Base-by-base conservation (phyloP, 2,888 invertebrate genomes). In the Drosophila quinaria region DNA sequence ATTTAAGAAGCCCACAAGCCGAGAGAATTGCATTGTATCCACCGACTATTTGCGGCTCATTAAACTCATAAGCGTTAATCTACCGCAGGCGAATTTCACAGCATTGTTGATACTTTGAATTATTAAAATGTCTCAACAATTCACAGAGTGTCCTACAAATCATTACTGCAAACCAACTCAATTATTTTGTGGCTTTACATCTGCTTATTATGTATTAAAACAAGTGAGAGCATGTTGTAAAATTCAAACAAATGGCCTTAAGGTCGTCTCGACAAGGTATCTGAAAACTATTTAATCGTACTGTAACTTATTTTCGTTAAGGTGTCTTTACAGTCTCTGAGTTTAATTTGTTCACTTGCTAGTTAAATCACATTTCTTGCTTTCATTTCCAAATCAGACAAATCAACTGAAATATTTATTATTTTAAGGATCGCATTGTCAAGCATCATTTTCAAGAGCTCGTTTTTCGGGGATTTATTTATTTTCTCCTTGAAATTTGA, bases 21-120 rank as follows among this genome's bases (percentile, higher is more conserved):
- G n/a, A 50, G 25, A 60, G 15, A 60, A 56, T 44, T n/a, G 35
- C 8, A 35, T 50, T 35, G 4, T n/a, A 19, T 41, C n/a, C 13
- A 13, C 29, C 41, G 13, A 41, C 15, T 1, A 29, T 19, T 56
- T 44, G n/a, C 17, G 17, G 55, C 31, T 44, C 17, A 46, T 44
- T 54, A 25, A 29, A 41, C 11, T 25, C 22, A 5, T 39, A 19
- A 35, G 13, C 37, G 3, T 31, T 51, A 22, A 50, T 22, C 4
- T 13, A 19, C 13, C 13, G 13, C 8, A 8, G 13, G 8, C 35
- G 3, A 35, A 50, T 2, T n/a, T 22, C 17, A 17, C 35, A 22
- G 19, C 33, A 19, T 49, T 35, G 19, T 9, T 35, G 9, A n/a
- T 35, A 50, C 22, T 35, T 35, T 22, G 4, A 31, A 19, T 50